Conservation (phyloP, 2,888 invertebrate genomes). For the Ctenicera cuprea region DNA sequence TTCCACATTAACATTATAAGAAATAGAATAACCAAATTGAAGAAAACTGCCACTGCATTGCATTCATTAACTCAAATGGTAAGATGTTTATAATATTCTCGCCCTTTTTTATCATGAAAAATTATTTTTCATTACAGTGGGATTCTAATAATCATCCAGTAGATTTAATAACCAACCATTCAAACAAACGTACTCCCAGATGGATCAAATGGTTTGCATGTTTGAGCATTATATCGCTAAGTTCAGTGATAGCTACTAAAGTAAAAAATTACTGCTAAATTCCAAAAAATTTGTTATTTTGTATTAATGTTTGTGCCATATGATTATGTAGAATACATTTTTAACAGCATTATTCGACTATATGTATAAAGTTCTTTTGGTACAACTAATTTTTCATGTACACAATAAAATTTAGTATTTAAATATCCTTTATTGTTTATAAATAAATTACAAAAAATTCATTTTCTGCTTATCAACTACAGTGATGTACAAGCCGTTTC, state of each 20-base stretch:
- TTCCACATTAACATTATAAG: slow-evolving; percentile 9
- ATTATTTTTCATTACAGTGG: slow-evolving; percentile 69
- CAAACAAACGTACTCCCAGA: background rate
- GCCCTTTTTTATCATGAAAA: background rate
- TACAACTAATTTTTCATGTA: background rate
- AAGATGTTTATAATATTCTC: background rate
- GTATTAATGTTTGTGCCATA: too few relatives aligned
- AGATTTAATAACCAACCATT: slow-evolving; percentile 72
- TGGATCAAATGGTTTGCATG: slow-evolving; percentile 31
- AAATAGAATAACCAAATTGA: slow-evolving; percentile 32
- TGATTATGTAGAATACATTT: too few relatives aligned
- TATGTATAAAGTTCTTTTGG: background rate
- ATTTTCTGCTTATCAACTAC: slow-evolving; percentile 51
- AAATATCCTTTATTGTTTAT: slow-evolving; percentile 67
- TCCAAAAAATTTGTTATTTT: background rate
- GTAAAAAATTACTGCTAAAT: background rate
- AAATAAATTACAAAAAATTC: slow-evolving; percentile 70
- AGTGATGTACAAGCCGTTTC: slow-evolving; percentile 48
- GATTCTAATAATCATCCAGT: slow-evolving; percentile 73
- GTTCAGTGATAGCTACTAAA: background rate
- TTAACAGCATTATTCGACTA: too few relatives aligned
- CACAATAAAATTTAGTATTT: slow-evolving; percentile 15
- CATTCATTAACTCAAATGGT: slow-evolving; percentile 28
- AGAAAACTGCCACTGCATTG: slow-evolving; percentile 18
- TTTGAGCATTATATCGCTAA: slow-evolving; percentile 16